Conservation (phyloP, 2,888 invertebrate genomes). For the Dione juno region DNA sequence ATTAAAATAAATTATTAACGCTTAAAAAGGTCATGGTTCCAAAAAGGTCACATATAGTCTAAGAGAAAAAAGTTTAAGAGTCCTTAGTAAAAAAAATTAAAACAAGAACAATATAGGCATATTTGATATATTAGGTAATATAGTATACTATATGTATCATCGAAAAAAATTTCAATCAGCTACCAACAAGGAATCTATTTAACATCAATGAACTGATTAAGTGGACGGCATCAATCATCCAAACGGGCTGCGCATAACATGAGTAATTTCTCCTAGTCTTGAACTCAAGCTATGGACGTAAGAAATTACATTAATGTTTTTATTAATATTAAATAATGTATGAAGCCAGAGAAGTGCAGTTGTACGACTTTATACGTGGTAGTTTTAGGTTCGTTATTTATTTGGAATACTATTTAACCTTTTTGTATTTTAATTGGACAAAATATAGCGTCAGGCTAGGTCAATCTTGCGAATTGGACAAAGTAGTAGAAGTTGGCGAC, state of each 20-base stretch:
- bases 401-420: too few species aligned
- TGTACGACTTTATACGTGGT: background rate
- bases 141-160: constrained; percentile 33
- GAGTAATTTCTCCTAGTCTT: constrained; percentile 51
- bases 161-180: constrained; percentile 53
- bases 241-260: constrained; percentile 53
- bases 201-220: constrained; percentile 62
- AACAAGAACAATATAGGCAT: too few species aligned
- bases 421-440: too few species aligned
- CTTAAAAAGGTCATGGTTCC: too few species aligned
- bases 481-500: background rate
- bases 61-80: too few species aligned
- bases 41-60: too few species aligned
- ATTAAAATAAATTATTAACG: too few species aligned
- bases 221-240: constrained; percentile 73
- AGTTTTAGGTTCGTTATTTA: background rate
- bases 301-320: constrained; percentile 21
- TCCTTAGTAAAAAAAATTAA: too few species aligned
- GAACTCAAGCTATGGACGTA: constrained; percentile 5
- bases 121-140: constrained; percentile 29
- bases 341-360: background rate
- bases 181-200: constrained; percentile 59
- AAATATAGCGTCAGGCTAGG: background rate
- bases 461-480: background rate
- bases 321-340: constrained; percentile 10